Evolutionary conservation across 2,113 vertebrate species (phyloP).

Genomic region (Urocolius indicus): DNA sequence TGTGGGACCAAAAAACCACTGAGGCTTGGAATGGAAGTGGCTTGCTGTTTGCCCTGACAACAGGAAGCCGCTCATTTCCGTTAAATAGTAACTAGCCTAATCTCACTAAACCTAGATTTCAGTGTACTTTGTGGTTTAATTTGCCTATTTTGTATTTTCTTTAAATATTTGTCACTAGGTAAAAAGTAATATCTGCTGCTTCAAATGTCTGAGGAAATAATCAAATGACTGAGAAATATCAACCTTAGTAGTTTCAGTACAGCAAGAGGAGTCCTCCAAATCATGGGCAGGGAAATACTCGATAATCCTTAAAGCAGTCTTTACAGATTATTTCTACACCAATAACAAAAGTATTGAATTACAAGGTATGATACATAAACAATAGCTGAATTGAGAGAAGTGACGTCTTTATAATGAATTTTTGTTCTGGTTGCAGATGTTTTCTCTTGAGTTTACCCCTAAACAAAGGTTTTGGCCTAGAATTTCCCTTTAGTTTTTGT

Average conservation of each 20-base stretch:
- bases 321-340: not conserved
- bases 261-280: not conserved
- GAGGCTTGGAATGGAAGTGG: not conserved
- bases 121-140: not conserved
- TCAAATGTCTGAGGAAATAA: not conserved
- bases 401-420: not conserved
- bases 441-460: not conserved
- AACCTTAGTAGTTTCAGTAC: not conserved
- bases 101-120: not conserved
- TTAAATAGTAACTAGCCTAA: slow-evolving; percentile 1
- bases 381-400: not conserved
- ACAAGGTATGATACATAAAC: not conserved
- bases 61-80: slow-evolving; percentile 33
- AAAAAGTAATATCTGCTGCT: not conserved
- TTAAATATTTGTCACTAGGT: not conserved
- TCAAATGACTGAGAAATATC: not conserved
- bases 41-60: not conserved
- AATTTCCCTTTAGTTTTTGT: not conserved
- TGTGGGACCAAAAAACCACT: not conserved
- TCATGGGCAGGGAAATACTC: not conserved
- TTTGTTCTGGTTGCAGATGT: not conserved
- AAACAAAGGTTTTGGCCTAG: not conserved
- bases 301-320: not conserved
- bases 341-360: not conserved
- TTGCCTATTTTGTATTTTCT: not conserved